A percentile compares a stretch with the other conserved stretches of the same genome.
Evolutionary conservation across 2,888 invertebrate species (phyloP).

Genomic region (Caenorhabditis parvicauda): DNA sequence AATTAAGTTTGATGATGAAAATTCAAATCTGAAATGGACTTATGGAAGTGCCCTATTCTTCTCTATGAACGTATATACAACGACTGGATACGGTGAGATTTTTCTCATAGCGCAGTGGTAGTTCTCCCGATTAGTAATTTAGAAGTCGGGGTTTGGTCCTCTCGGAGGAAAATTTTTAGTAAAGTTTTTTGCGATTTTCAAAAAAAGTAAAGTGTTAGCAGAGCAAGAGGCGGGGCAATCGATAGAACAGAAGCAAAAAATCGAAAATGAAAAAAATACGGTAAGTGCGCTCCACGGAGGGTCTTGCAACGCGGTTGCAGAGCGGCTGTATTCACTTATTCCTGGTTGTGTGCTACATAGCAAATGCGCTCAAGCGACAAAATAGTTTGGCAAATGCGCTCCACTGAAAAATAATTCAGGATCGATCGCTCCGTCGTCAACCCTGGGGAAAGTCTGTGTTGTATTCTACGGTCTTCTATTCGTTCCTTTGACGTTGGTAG

Average conservation of each 20-base stretch:
- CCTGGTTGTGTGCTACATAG: neutral
- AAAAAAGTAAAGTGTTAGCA: neutral
- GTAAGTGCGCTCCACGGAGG: too few species aligned
- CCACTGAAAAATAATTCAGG: slow-evolving; percentile 22
- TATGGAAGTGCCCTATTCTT: slow-evolving; percentile 39
- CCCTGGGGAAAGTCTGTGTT: slow-evolving; percentile 26
- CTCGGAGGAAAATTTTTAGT: too few species aligned
- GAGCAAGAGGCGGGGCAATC: neutral
- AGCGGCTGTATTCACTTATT: too few species aligned
- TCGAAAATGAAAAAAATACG: neutral
- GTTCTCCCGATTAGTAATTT: too few species aligned
- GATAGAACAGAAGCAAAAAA: neutral
- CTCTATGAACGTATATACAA: slow-evolving; percentile 43
- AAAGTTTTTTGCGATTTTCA: neutral
- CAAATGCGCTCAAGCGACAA: neutral
- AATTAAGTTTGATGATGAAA: too few species aligned
- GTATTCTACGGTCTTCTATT: slow-evolving; percentile 39
- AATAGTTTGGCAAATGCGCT: too few species aligned
- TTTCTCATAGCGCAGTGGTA: too few species aligned
- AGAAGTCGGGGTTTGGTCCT: too few species aligned
- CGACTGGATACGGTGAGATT: slow-evolving; percentile 42
- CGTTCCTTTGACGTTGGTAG: slow-evolving; percentile 39
- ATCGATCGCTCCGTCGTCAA: slow-evolving; percentile 35
- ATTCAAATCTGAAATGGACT: slow-evolving; percentile 42
- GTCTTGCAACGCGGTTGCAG: too few species aligned